phyloP scores from a whole-genome alignment of 2,888 invertebrate species.

The Phaedon cochleariae region DNA sequence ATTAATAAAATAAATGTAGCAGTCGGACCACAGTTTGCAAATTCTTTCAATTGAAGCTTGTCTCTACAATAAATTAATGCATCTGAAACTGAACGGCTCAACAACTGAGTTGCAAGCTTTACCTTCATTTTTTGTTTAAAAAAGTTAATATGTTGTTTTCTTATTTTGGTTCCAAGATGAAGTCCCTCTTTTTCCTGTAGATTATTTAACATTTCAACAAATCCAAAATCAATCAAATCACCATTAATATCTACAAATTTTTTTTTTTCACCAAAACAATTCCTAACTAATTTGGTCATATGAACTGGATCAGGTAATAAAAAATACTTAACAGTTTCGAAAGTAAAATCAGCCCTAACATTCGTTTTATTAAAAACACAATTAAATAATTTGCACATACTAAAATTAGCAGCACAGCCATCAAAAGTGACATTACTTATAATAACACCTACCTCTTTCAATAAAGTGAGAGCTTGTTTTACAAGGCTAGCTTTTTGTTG shows the following conservation, averaged over 20 bases:
- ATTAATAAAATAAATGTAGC: not conserved
- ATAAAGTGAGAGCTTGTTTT: slow-evolving; percentile 23
- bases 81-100: slow-evolving; percentile 17
- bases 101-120: slow-evolving; percentile 9
- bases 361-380: slow-evolving; percentile 23
- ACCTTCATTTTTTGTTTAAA: slow-evolving; percentile 24
- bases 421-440: slow-evolving; percentile 29
- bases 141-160: slow-evolving; percentile 21
- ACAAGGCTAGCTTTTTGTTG: slow-evolving; percentile 27
- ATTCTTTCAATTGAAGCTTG: not conserved
- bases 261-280: slow-evolving; percentile 19
- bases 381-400: slow-evolving; percentile 24
- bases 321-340: slow-evolving; percentile 28
- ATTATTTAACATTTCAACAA: slow-evolving; percentile 16
- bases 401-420: slow-evolving; percentile 29
- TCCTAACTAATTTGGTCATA: slow-evolving; percentile 26
- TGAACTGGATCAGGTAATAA: slow-evolving; percentile 19
- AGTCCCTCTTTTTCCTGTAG: slow-evolving; percentile 25
- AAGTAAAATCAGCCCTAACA: slow-evolving; percentile 25
- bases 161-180: slow-evolving; percentile 25
- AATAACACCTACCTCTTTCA: slow-evolving; percentile 21
- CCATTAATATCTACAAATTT: slow-evolving; percentile 14
- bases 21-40: not conserved
- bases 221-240: slow-evolving; percentile 22
- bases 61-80: slow-evolving; percentile 5